Conservation (phyloP, 2,797 vertebrate genomes). For the Eulemur rubriventer region DNA sequence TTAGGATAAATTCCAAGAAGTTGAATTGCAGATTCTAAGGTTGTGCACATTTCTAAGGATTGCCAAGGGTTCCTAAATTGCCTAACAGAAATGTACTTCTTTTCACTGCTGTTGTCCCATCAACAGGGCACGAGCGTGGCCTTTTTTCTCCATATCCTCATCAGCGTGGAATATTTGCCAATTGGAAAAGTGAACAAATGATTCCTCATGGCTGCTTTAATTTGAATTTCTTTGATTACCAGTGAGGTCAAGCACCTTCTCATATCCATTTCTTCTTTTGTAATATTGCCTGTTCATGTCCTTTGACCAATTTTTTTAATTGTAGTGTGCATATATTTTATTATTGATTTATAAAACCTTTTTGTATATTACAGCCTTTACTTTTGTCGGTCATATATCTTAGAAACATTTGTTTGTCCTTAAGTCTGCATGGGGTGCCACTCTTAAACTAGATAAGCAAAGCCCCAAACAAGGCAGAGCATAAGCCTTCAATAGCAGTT, state of each 20-base stretch:
- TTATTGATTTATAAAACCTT: conserved; percentile 53
- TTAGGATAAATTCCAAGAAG: conserved; percentile 48
- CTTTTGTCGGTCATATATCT: neutral
- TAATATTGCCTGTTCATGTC: conserved; percentile 59
- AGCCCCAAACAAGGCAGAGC: neutral
- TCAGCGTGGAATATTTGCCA: conserved; percentile 29
- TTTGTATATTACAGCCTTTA: conserved; percentile 29
- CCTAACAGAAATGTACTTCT: conserved; percentile 25
- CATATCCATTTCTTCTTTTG: conserved; percentile 52
- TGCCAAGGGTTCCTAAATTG: conserved; percentile 23
- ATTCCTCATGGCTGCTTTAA: conserved; percentile 48
- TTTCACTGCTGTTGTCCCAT: neutral
- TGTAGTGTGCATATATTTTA: conserved; percentile 53
- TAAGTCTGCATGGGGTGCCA: neutral
- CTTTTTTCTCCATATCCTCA: neutral
- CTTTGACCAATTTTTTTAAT: conserved; percentile 67
- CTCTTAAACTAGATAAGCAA: neutral
- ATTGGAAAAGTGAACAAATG: conserved; percentile 27
- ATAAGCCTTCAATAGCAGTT: neutral
- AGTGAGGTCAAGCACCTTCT: conserved; percentile 60
- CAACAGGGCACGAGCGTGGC: neutral
- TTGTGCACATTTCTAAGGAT: conserved; percentile 29
- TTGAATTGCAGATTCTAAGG: neutral
- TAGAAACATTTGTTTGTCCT: neutral
- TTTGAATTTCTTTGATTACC: conserved; percentile 71